phyloP scores from a whole-genome alignment of 2,113 vertebrate species.

The Holacanthus passer region DNA sequence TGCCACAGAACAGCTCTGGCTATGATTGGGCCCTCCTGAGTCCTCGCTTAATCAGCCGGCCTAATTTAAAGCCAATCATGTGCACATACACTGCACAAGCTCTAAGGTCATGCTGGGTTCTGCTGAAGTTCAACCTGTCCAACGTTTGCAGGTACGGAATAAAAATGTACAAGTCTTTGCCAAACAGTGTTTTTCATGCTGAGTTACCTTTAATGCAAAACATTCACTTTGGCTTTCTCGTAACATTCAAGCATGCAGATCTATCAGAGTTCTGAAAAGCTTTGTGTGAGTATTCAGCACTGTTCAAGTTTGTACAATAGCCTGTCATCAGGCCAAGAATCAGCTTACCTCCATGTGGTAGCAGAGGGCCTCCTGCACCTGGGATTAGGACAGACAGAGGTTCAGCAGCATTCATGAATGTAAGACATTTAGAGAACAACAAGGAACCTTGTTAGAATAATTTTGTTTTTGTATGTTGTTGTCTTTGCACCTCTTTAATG shows the following conservation, averaged over 20 bases:
- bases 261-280: conserved; percentile 26
- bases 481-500: neutral
- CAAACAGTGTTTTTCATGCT: conserved; percentile 62
- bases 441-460: neutral
- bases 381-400: conserved; percentile 26
- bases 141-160: conserved; percentile 35
- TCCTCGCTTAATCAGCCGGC: conserved; percentile 55
- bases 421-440: neutral
- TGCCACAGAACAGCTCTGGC: conserved; percentile 43
- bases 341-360: conserved; percentile 68
- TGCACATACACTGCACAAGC: conserved; percentile 25
- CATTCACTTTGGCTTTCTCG: conserved; percentile 63
- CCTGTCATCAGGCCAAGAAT: conserved; percentile 20
- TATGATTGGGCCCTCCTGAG: conserved; percentile 50
- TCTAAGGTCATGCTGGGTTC: conserved; percentile 40
- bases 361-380: conserved; percentile 72
- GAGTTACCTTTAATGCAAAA: conserved; percentile 60
- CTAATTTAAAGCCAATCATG: conserved; percentile 63
- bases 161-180: conserved; percentile 54
- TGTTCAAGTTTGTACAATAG: conserved; percentile 32
- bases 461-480: neutral
- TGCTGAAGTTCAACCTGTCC: conserved; percentile 46
- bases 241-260: conserved; percentile 45
- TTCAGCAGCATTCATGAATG: neutral
- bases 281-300: conserved; percentile 20